Evolutionary conservation across 2,888 invertebrate genomes (phyloP), one percentile per base, ranked within the genome.

Genomic region (Harpalus rufipes): DNA sequence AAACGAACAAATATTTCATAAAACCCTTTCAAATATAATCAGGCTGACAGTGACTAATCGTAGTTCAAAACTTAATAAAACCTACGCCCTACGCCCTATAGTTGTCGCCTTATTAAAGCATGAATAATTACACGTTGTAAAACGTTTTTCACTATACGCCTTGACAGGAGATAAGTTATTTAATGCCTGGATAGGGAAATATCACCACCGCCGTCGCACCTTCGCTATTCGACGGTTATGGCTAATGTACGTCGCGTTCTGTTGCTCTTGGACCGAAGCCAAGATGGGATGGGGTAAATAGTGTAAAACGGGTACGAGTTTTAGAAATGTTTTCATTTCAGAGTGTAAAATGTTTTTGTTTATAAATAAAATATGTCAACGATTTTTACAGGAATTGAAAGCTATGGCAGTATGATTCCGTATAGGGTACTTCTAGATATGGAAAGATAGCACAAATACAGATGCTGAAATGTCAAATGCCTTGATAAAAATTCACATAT

Each of bases 41-140:
- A 4, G 10, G 18, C 4, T 63, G 63, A 63, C 63, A 63, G 63
- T 63, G 63, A 63, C 63, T 25, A 63, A 63, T 63, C 12, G 21
- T 63, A 63, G 63, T 63, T 63, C 21, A 63, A 63, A 63, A 63
- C 8, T 63, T 63, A 63, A 63, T 63, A 63, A 63, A 63, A 63
- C 63, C 25, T 21, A 21, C 10, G 59, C 14, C 16, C 16, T 63
- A 18, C 63, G 63, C 12, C 59, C 63, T 12, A 63, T 63, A 63
- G 63, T 63, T 63, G 21, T 63, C 63, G 18, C 21, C 63, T 63
- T 63, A 63, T 63, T 63, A 63, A 63, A 63, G 12, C 63, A 63
- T 63, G 63, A 63, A 63, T 63, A 63, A 63, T 63, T 63, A 63
- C 63, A 63, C 63, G 44, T 51, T 51, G 44, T 51, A 51, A 51